Percentiles rank a stretch among this genome's conserved stretches.
phyloP scores from a whole-genome alignment of 2,113 vertebrate genomes.

The Oreochromis aureus region DNA sequence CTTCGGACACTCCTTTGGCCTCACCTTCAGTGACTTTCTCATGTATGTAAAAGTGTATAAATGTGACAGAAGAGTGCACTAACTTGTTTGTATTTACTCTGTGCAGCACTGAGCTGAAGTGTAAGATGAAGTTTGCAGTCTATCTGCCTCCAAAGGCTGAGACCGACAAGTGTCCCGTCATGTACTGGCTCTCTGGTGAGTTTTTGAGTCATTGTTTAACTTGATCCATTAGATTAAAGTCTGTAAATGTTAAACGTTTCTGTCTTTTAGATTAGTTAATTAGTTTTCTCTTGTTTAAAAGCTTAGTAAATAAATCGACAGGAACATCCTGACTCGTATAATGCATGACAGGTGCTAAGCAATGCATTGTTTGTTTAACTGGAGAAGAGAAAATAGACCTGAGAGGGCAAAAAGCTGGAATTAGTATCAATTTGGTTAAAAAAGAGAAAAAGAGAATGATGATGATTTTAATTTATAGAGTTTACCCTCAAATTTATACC shows the following conservation, averaged over 20 bases:
- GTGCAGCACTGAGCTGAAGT: slow-evolving; percentile 85
- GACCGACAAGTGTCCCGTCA: slow-evolving; percentile 82
- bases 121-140: slow-evolving; percentile 94
- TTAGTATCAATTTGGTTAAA: neutral
- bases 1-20: neutral
- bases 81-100: neutral
- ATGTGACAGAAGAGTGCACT: neutral
- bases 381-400: neutral
- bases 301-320: neutral
- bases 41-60: neutral
- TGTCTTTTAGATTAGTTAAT: neutral
- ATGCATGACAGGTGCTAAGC: neutral
- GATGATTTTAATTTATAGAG: neutral
- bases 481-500: neutral
- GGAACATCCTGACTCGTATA: neutral
- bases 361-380: neutral
- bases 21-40: neutral
- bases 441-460: neutral
- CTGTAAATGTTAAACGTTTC: neutral
- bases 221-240: neutral
- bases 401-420: neutral
- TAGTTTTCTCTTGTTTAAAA: neutral
- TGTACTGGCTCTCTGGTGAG: slow-evolving; percentile 94
- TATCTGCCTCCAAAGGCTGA: slow-evolving; percentile 91
- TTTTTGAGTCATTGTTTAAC: neutral